Conservation (phyloP, 2,113 vertebrate species). For the Genyomyrus donnyi region DNA sequence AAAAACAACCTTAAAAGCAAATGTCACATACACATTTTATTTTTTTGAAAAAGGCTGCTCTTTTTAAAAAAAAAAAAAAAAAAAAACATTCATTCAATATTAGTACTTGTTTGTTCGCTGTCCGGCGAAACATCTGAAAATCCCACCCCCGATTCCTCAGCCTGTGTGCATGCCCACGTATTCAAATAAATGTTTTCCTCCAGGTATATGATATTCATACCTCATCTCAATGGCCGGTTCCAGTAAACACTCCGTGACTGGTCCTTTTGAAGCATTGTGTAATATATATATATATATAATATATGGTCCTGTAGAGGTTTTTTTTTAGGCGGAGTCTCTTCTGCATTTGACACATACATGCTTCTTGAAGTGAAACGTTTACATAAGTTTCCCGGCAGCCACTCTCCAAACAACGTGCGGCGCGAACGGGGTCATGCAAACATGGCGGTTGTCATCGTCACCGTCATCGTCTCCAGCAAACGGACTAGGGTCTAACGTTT, state of each 20-base stretch:
- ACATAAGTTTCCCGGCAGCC: background rate
- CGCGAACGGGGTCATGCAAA: background rate
- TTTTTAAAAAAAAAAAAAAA: background rate
- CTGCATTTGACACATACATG: background rate
- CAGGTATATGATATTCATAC: background rate
- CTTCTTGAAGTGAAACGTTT: background rate
- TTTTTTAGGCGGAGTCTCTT: background rate
- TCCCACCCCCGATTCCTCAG: background rate
- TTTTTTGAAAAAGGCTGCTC: background rate
- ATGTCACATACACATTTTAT: background rate
- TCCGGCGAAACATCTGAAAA: background rate
- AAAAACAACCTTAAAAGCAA: background rate
- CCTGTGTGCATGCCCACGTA: background rate
- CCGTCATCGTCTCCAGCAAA: background rate
- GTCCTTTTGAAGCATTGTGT: background rate
- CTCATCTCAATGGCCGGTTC: background rate
- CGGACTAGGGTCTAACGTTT: background rate
- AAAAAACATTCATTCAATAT: background rate
- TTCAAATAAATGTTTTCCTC: background rate
- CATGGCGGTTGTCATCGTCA: background rate
- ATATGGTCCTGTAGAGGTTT: background rate
- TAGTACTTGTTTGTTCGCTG: background rate
- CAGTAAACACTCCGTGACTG: background rate
- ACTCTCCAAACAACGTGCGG: background rate
- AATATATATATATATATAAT: background rate